phyloP scores from a whole-genome alignment of 2,888 invertebrate species.

The Phanerotoma sp. region DNA sequence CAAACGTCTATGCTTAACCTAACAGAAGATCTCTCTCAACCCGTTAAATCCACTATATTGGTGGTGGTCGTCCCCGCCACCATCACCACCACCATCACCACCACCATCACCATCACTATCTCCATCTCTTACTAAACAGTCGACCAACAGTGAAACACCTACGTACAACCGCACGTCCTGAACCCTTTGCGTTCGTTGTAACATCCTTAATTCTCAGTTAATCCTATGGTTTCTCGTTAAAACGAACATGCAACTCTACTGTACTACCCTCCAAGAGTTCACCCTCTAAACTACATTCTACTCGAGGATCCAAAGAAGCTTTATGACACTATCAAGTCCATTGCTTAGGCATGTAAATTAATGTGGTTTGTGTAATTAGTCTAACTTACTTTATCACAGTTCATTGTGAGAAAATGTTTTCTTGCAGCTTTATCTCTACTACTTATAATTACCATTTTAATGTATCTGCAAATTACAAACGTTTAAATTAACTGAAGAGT shows the following conservation, averaged over 20 bases:
- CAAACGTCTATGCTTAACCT: not conserved
- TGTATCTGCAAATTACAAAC: too few species aligned
- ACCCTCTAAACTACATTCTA: conserved; percentile 20
- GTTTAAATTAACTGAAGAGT: too few species aligned
- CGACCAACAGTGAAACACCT: conserved; percentile 19
- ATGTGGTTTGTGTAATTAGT: conserved; percentile 9
- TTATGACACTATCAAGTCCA: conserved; percentile 7
- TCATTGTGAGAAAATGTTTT: not conserved
- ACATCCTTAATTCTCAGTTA: conserved; percentile 32
- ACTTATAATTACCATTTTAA: too few species aligned
- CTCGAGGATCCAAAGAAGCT: conserved; percentile 6
- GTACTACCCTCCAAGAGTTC: conserved; percentile 6
- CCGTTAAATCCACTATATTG: not conserved
- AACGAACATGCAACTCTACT: conserved; percentile 17
- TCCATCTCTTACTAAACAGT: too few species aligned
- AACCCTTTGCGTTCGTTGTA: conserved; percentile 25
- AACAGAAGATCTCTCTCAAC: not conserved
- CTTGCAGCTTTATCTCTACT: not conserved
- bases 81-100: too few species aligned
- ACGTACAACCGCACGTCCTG: conserved; percentile 22
- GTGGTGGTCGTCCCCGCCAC: conserved; percentile 2
- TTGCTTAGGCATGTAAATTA: conserved; percentile 10
- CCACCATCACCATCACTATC: too few species aligned
- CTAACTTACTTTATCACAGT: not conserved
- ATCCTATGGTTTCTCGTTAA: conserved; percentile 17